Base-by-base conservation (phyloP, 2,888 invertebrate species). In the Venusia cambrica region DNA sequence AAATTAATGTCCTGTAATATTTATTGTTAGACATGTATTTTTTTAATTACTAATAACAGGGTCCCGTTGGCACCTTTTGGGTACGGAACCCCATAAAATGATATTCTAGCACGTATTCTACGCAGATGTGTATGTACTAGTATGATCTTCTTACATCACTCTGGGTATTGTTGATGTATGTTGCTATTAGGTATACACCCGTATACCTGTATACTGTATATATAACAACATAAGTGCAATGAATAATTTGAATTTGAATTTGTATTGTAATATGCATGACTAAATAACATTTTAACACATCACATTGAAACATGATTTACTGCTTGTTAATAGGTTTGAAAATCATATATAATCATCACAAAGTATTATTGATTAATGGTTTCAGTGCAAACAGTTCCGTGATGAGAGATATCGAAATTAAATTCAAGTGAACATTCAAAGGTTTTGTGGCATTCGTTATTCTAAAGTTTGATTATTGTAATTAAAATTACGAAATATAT, bases 271-370 rank as follows among this genome's bases (percentile, higher is more conserved):
- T 28, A 10, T 28, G 4, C n/a, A 24, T 15, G 10, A 21, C 21
- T 13, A 21, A 37, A 29, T 29, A 28, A 39, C n/a, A n/a, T n/a
- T 32, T 35, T 15, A 17, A 5, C 37, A 20, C 21, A 15, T 44
- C 40, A 43, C 38, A 41, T 47, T 45, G 20, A 27, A 41, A 34
- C 1, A 37, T 43, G 41, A 45, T 45, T 45, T 37, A 47, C 41
- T 30, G 37, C 19, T 35, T 30, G 33, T 17, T 45, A 48, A 45
- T 43, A 28, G 37, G 17, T 34, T 27, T 31, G 12, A 44, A 32
- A 32, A 44, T 45, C 39, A 19, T 21, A 20, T 19, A 41, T 38
- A 37, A 26, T 30, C 37, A 26, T 38, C 25, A 26, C 48, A 38
- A 44, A 36, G n/a, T 39, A 39, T 41, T 21, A 31, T 48, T 45